Conservation (phyloP, 2,888 invertebrate genomes). For the Trichopoda pennipes region DNA sequence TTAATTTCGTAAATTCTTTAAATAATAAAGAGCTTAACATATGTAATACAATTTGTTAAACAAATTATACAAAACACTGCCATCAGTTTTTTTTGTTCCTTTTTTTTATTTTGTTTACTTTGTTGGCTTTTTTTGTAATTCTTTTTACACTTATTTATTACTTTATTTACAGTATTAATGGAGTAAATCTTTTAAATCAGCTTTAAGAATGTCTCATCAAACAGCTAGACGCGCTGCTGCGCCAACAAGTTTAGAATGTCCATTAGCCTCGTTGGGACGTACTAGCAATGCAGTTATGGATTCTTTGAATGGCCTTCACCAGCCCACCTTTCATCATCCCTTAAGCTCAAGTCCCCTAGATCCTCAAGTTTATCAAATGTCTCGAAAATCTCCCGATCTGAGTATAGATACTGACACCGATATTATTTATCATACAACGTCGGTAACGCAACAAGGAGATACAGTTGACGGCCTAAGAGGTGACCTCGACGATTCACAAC, state of each 20-base stretch:
- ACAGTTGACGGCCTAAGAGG: conserved; percentile 67
- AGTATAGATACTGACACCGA: conserved; percentile 77
- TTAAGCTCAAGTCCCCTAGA: conserved; percentile 81
- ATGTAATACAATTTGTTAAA: conserved; percentile 53
- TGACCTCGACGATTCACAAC: conserved; percentile 65
- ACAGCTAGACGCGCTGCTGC: conserved; percentile 79
- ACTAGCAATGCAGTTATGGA: conserved; percentile 78
- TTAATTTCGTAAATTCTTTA: conserved; percentile 53
- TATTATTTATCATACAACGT: conserved; percentile 75
- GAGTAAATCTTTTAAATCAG: conserved; percentile 52
- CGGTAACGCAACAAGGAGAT: conserved; percentile 74
- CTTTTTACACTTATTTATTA: conserved; percentile 10
- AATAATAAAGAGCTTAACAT: conserved; percentile 54
- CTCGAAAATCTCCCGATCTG: conserved; percentile 80
- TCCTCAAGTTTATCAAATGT: conserved; percentile 81
- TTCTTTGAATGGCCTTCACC: conserved; percentile 74
- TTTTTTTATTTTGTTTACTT: neutral
- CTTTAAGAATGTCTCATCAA: conserved; percentile 78
- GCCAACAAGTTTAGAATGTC: conserved; percentile 82
- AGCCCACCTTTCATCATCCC: conserved; percentile 80
- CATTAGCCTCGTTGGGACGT: conserved; percentile 84
- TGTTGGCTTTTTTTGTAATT: neutral
- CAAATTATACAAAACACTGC: conserved; percentile 51
- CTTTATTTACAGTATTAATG: conserved; percentile 61
- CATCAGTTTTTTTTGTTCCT: conserved; percentile 6